Percentiles rank a stretch among this genome's conserved stretches.
Conservation (phyloP, 2,888 invertebrate species). For the Tetranychus piercei region DNA sequence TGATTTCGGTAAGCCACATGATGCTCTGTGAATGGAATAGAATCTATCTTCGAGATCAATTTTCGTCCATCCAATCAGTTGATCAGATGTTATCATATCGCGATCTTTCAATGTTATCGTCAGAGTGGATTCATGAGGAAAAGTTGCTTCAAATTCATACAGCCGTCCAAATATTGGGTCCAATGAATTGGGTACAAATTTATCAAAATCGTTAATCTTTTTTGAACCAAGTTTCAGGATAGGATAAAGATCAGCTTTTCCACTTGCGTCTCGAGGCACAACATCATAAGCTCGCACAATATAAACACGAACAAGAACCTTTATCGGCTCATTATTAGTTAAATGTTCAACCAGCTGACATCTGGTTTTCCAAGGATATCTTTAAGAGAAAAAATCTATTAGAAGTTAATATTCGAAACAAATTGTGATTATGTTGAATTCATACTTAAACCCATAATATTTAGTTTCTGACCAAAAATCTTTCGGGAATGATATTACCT, state of each 20-base stretch:
- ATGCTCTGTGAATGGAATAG: conserved; percentile 70
- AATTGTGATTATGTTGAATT: no score
- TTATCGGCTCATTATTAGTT: conserved; percentile 56
- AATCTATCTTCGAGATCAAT: conserved; percentile 79
- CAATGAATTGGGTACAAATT: conserved; percentile 73
- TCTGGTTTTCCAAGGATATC: background rate
- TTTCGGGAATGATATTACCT: no score
- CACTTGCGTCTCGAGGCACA: conserved; percentile 36
- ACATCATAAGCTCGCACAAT: conserved; percentile 49
- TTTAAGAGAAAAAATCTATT: background rate
- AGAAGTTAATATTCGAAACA: no score
- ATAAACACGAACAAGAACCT: conserved; percentile 66
- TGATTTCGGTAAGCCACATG: conserved; percentile 58
- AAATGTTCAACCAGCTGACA: conserved; percentile 24
- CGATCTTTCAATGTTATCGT: conserved; percentile 64
- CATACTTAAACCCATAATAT: no score
- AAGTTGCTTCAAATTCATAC: conserved; percentile 76
- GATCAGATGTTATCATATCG: conserved; percentile 74
- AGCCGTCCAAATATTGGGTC: conserved; percentile 86
- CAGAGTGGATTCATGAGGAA: conserved; percentile 71
- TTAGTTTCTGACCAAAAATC: no score
- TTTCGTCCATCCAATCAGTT: conserved; percentile 73
- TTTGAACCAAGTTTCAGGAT: conserved; percentile 62
- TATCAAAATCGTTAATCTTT: conserved; percentile 63
- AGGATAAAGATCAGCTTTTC: conserved; percentile 66